Base-by-base conservation (phyloP, 1,140 invertebrate species). In the Drosophila rufa region DNA sequence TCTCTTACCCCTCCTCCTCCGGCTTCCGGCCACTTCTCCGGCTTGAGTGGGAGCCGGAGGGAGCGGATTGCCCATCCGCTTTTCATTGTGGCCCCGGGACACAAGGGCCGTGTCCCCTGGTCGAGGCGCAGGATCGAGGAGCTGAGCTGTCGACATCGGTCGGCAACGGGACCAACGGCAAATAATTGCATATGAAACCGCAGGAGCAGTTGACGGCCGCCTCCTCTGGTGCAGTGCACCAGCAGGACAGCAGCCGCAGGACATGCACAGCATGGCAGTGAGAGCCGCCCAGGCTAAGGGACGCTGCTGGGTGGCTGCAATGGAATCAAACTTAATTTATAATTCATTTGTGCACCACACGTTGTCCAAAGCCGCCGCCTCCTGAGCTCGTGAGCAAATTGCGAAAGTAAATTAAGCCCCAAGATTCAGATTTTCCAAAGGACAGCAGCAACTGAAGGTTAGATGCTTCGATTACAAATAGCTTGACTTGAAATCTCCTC, bases 141-240 rank as follows among this genome's bases (percentile, higher is more conserved):
- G 67, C 69, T 71, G 38, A 73, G 67, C 69, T 71, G 51, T 51
- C 66, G 62, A 68, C 53, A 36, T 65, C 11, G 48, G 59, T 48
- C 57, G 47, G 43, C 48, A 48, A 45, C 51, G 66, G 67, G 53
- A 71, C 30, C 53, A 66, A 86, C 76, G 55, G 55, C 78, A 89
- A 89, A 90, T 90, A 90, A 90, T 90, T 90, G 81, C 85, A 85
- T 85, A 90, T 90, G 81, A 90, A 90, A 90, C 85, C 85, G 75
- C 85, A 74, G 67, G 80, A 80, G 75, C 85, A 79, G 85, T 89
- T 89, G 85, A 79, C 81, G 78, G 75, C 57, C 71, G 75, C 57
- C 71, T 79, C 75, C 47, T 43, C 22, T 62, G 57, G 25, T 64
- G 61, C 53, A 65, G 45, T 51, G 51, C 69, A 46, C 22, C 76